These are phyloP conservation scores for Chloebia gouldiae DNA, from an alignment of 2,113 vertebrate genomes.

Conservation along the genomic window DNA sequence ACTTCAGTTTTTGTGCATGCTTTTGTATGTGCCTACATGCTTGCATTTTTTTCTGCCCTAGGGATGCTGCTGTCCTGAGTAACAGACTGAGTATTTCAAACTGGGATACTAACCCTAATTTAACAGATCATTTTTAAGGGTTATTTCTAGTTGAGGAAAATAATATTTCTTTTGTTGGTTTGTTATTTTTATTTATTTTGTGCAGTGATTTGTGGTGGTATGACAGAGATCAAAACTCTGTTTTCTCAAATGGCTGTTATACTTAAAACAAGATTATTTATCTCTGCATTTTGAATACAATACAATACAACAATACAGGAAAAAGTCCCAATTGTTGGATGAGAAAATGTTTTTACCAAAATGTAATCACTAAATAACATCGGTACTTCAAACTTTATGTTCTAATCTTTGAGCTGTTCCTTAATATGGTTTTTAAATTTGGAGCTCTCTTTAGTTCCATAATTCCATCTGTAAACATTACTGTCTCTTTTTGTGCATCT, in stretches of 20 bases:
- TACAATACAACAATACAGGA: too few relatives aligned
- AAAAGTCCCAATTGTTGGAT: not conserved
- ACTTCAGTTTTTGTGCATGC: not conserved
- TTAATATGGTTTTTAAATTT: not conserved
- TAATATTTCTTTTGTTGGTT: not conserved
- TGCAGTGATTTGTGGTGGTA: not conserved
- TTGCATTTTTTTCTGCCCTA: not conserved
- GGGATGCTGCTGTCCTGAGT: not conserved
- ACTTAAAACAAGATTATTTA: not conserved
- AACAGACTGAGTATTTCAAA: not conserved
- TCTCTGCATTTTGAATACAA: not conserved
- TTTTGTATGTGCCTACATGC: not conserved
- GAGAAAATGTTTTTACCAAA: not conserved
- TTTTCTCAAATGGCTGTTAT: not conserved
- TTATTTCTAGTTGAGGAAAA: not conserved
- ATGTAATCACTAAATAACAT: accelerated
- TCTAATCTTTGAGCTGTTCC: not conserved
- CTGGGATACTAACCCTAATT: too few relatives aligned
- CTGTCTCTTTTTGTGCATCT: not conserved
- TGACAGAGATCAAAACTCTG: not conserved
- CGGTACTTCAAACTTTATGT: not conserved
- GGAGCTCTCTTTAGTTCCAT: not conserved
- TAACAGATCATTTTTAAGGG: not conserved
- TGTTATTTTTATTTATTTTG: not conserved
- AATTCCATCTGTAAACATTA: not conserved